Evolutionary conservation across 2,113 vertebrate genomes (phyloP).

Genomic region (Cyprinodon variegatus): DNA sequence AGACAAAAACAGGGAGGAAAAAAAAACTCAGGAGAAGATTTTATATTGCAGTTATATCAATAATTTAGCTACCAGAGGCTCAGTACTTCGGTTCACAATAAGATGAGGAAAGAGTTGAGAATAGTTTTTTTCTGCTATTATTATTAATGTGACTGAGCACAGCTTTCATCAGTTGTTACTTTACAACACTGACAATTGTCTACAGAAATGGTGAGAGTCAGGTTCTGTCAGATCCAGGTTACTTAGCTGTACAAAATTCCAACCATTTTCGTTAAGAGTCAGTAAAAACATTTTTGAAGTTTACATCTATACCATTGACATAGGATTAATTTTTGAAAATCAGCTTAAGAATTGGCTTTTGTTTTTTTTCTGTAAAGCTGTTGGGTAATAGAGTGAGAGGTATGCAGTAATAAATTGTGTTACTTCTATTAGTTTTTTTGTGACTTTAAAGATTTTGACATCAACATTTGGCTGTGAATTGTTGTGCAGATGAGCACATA

Average conservation of each 20-base stretch:
- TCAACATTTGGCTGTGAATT: conserved; percentile 70
- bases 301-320: conserved; percentile 42
- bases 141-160: conserved; percentile 70
- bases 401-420: conserved; percentile 2
- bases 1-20: conserved; percentile 31
- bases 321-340: conserved; percentile 32
- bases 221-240: conserved; percentile 47
- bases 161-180: conserved; percentile 71
- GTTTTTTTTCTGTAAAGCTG: background rate
- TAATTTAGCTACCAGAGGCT: conserved; percentile 75
- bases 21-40: conserved; percentile 70
- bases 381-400: background rate
- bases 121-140: conserved; percentile 74
- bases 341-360: conserved; percentile 49
- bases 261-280: conserved; percentile 55
- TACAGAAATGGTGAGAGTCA: conserved; percentile 49
- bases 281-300: conserved; percentile 58
- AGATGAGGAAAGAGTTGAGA: conserved; percentile 72
- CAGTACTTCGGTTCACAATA: conserved; percentile 71
- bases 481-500: conserved; percentile 77
- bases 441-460: conserved; percentile 79
- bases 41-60: conserved; percentile 77
- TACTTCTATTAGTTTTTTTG: conserved; percentile 27
- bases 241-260: conserved; percentile 66
- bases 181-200: conserved; percentile 61